Base-by-base conservation (phyloP, 2,888 invertebrate species). In the Thymelicus acteon region DNA sequence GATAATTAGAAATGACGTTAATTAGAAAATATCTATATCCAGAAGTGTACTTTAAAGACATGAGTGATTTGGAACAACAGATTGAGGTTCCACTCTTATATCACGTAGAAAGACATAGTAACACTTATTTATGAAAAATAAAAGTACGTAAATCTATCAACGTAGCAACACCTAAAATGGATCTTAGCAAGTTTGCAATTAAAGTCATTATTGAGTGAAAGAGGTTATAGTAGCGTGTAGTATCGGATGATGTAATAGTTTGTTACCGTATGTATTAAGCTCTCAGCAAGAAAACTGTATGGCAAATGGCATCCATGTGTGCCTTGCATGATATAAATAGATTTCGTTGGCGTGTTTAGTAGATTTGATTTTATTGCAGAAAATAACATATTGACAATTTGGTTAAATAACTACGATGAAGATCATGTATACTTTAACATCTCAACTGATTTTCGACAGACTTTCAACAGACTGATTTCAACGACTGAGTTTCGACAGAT, bases 161-260 rank as follows among this genome's bases (percentile, higher is more conserved):
- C 15, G 57, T 57, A 47, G 15, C 44, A 58, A 66, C 66, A 60
- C 13, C 12, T 44, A 60, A 8, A 31, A 24, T 13, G 37, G 12
- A 44, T 31, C 37, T 31, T 15, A 6, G 49, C 68, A 60, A 24
- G 13, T 54, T 54, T 24, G n/a, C 68, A n/a, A 69, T 60, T 37
- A 7, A 39, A 49, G 60, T 48, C 62, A 10, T 62, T 66, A 60
- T 60, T 19, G 40, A 10, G 66, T 0, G 6, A 60, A 19, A 71
- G 60, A 62, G 62, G 31, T 47, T 49, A 65, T 37, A 71, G 58
- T 71, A 39, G 52, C 48, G 60, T 37, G 44, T 13, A 44, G 31
- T 15, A 24, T n/a, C 8, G 73, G 72, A 78, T 84, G 84, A 85
- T 79, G 82, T 84, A 83, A 85, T 76, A 74, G 63, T 76, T 75